Evolutionary conservation across 1,140 invertebrate genomes (phyloP).

Genomic region (Habropoda laboriosa): DNA sequence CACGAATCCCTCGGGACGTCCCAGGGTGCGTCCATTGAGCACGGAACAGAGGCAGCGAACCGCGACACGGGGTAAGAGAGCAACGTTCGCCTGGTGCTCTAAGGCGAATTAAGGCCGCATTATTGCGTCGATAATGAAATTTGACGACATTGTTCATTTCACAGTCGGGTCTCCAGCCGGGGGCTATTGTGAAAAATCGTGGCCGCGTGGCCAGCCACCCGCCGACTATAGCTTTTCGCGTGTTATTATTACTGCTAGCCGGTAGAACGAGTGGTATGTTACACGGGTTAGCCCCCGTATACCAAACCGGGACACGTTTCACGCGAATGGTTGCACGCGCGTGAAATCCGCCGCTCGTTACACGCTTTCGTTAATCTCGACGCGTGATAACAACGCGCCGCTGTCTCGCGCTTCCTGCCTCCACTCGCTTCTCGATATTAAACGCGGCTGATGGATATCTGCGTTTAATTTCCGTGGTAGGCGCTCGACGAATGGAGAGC

Average conservation of each 20-base stretch:
- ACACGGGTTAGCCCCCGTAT: conserved; percentile 48
- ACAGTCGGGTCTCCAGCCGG: conserved; percentile 61
- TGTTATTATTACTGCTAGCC: conserved; percentile 56
- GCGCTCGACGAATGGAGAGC: not conserved
- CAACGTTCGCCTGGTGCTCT: conserved; percentile 22
- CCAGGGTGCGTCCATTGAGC: conserved; percentile 58
- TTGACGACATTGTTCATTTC: conserved; percentile 82
- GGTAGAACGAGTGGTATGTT: not conserved
- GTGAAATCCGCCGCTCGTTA: conserved; percentile 73
- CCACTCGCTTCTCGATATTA: conserved; percentile 7
- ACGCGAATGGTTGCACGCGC: conserved; percentile 69
- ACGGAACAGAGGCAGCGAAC: conserved; percentile 38
- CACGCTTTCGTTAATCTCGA: conserved; percentile 69
- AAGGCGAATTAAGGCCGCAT: conserved; percentile 78
- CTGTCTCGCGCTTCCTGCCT: conserved; percentile 9
- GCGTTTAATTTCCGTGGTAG: conserved; percentile 44
- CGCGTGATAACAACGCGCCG: conserved; percentile 41
- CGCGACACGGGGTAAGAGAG: conserved; percentile 39
- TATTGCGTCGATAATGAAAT: conserved; percentile 82
- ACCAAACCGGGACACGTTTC: conserved; percentile 41
- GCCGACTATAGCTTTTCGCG: conserved; percentile 61
- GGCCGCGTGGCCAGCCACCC: conserved; percentile 69
- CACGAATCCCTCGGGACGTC: conserved; percentile 53
- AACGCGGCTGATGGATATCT: conserved; percentile 39
- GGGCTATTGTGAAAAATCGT: conserved; percentile 74